These are phyloP conservation scores for Volucella inflata DNA, from an alignment of 2,888 invertebrate species.

Conservation along the genomic window DNA sequence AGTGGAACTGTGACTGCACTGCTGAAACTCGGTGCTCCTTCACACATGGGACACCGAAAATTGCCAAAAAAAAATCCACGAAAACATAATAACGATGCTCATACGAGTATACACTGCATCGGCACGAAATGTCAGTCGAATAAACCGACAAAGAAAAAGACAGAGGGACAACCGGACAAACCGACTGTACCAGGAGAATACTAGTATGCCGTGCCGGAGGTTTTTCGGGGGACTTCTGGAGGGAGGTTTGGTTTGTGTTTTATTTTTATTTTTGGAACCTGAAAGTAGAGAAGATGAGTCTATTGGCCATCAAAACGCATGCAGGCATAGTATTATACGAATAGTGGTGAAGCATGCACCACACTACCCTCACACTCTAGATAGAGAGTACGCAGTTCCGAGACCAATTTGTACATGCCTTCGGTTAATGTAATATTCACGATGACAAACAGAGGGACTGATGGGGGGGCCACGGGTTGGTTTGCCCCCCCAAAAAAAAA, in stretches of 20 bases:
- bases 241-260: neutral
- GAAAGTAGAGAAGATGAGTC: conserved; percentile 30
- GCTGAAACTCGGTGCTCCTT: conserved; percentile 4
- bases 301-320: conserved; percentile 53
- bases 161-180: conserved; percentile 37
- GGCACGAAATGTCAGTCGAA: conserved; percentile 46
- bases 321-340: conserved; percentile 13
- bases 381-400: conserved; percentile 58
- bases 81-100: conserved; percentile 64
- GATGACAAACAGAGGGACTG: conserved; percentile 17
- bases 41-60: neutral
- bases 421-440: conserved; percentile 70
- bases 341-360: conserved; percentile 1
- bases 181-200: conserved; percentile 4
- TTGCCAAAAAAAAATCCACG: conserved; percentile 69
- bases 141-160: conserved; percentile 40
- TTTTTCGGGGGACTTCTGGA: neutral
- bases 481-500: conserved; percentile 17
- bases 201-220: too few species aligned
- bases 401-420: conserved; percentile 68
- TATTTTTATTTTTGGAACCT: conserved; percentile 31
- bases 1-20: conserved; percentile 21
- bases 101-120: conserved; percentile 35
- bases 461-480: neutral
- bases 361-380: conserved; percentile 8